Evolutionary conservation across 53 echinoderm and acorn worm species (phyloP).

Genomic region (Arbacia lixula): DNA sequence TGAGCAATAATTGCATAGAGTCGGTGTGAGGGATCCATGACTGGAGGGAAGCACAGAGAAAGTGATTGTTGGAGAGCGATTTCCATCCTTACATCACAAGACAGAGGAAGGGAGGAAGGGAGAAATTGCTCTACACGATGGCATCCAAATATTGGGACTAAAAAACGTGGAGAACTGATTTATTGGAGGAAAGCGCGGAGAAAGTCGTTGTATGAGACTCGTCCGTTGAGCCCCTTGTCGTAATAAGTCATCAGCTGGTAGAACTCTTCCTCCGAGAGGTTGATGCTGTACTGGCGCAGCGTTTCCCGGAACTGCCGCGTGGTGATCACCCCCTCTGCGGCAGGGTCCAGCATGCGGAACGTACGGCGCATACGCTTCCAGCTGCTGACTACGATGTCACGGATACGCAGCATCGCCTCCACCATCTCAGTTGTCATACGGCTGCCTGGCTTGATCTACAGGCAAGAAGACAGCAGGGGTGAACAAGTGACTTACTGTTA

Average conservation of each 20-base stretch:
- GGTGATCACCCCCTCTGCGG: slow-evolving; percentile 75
- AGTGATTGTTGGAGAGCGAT: neutral
- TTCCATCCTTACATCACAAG: neutral
- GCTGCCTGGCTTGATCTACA: slow-evolving; percentile 77
- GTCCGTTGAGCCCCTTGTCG: slow-evolving; percentile 84
- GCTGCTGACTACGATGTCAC: slow-evolving; percentile 72
- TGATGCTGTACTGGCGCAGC: slow-evolving; percentile 94
- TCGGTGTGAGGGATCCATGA: too few relatives aligned
- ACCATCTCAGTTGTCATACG: slow-evolving; percentile 75
- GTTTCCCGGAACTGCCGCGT: slow-evolving; percentile 82
- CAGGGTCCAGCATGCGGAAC: slow-evolving; percentile 83
- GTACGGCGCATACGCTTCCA: slow-evolving; percentile 94
- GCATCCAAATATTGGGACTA: too few relatives aligned
- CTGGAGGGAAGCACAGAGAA: too few relatives aligned
- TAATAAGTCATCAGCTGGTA: slow-evolving; percentile 97
- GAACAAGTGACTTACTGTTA: too few relatives aligned
- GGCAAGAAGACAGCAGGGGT: slow-evolving; percentile 28
- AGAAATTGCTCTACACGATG: too few relatives aligned
- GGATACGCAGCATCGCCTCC: slow-evolving; percentile 90
- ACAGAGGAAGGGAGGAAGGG: neutral
- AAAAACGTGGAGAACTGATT: too few relatives aligned
- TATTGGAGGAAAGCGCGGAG: slow-evolving; percentile 87
- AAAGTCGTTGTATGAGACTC: slow-evolving; percentile 96
- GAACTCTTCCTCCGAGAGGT: slow-evolving; percentile 95
- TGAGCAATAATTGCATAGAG: too few relatives aligned